These are phyloP conservation scores for Psittacula echo DNA, from an alignment of 2,797 vertebrate genomes.

Conservation along the genomic window DNA sequence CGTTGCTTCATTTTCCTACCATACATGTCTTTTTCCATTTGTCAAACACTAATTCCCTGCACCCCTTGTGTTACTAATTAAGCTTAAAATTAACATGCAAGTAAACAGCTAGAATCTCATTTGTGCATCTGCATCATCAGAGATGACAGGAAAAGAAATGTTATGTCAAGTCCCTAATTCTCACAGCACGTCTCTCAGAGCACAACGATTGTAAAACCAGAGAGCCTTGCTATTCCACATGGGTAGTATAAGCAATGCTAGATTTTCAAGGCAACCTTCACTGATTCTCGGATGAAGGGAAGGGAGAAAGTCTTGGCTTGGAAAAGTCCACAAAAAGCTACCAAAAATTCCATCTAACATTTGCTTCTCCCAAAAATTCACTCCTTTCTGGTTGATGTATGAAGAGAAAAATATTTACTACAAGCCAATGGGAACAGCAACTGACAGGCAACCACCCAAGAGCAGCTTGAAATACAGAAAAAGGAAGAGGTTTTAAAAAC, in stretches of 20 bases:
- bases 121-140: conserved; percentile 47
- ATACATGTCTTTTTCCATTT: conserved; percentile 39
- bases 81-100: conserved; percentile 62
- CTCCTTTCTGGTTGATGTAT: not conserved
- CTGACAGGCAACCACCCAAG: not conserved
- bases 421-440: not conserved
- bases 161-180: conserved; percentile 39
- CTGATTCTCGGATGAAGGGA: not conserved
- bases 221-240: conserved; percentile 16
- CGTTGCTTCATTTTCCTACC: not conserved
- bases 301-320: not conserved
- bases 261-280: conserved; percentile 11
- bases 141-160: conserved; percentile 58
- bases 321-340: not conserved
- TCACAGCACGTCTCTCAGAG: not conserved
- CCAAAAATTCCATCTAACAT: not conserved
- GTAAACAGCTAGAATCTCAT: conserved; percentile 50
- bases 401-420: not conserved
- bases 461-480: not conserved
- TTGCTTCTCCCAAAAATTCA: not conserved
- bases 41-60: conserved; percentile 54
- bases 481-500: not conserved
- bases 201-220: not conserved
- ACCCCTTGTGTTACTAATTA: conserved; percentile 63
- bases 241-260: not conserved